Evolutionary conservation across 2,113 vertebrate genomes (phyloP).

Genomic region (Xyrauchen texanus): DNA sequence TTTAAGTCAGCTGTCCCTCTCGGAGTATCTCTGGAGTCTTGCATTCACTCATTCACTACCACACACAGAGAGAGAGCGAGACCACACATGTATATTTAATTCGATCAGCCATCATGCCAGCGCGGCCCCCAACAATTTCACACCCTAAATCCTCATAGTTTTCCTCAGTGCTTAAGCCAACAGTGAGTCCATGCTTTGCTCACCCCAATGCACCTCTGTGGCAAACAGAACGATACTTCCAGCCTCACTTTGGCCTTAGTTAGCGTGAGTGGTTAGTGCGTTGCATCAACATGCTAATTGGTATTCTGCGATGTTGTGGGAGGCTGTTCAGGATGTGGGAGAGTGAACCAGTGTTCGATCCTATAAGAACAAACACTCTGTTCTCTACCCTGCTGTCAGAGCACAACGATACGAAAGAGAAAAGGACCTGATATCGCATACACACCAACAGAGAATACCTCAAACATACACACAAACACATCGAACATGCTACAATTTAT

Average conservation of each 20-base stretch:
- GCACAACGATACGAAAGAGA: slow-evolving; percentile 43
- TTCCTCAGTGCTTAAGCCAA: background rate
- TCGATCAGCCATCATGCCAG: background rate
- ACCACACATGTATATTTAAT: slow-evolving; percentile 12
- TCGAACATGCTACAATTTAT: background rate
- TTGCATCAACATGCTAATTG: slow-evolving; percentile 74
- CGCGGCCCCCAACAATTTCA: background rate
- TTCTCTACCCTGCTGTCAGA: slow-evolving; percentile 57
- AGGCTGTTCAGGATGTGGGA: slow-evolving; percentile 69
- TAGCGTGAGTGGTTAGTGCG: slow-evolving; percentile 26
- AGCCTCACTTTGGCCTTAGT: slow-evolving; percentile 25
- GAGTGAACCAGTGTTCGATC: slow-evolving; percentile 59
- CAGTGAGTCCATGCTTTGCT: background rate
- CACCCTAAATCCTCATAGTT: background rate
- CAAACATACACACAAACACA: slow-evolving; percentile 7
- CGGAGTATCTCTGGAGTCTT: slow-evolving; percentile 61
- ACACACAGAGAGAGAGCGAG: slow-evolving; percentile 21
- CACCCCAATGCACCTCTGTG: background rate
- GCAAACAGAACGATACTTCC: slow-evolving; percentile 4
- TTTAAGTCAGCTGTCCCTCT: slow-evolving; percentile 77
- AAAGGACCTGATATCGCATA: slow-evolving; percentile 44
- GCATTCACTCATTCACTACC: background rate
- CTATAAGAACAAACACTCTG: slow-evolving; percentile 56
- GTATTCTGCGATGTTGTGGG: slow-evolving; percentile 65
- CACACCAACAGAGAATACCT: background rate